Evolutionary conservation across 2,113 vertebrate species (phyloP).

Genomic region (Paratilapia polleni): DNA sequence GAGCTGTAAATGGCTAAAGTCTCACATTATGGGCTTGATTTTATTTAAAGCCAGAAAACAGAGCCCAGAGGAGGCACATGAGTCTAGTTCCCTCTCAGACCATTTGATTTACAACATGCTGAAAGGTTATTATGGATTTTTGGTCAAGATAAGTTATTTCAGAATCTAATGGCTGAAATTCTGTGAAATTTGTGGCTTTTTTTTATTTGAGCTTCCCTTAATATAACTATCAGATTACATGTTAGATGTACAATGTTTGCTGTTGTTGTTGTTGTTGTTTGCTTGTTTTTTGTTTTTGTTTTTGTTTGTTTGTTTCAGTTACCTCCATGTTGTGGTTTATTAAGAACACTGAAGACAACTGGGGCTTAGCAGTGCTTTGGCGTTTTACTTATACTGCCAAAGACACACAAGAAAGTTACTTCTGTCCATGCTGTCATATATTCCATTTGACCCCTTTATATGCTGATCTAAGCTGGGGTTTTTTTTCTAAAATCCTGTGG

Average conservation of each 20-base stretch:
- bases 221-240: background rate
- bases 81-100: background rate
- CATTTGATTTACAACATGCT: background rate
- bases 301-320: background rate
- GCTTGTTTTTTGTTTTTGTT: too few species aligned
- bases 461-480: background rate
- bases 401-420: background rate
- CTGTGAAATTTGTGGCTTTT: background rate
- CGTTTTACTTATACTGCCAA: background rate
- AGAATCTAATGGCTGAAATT: background rate
- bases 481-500: slow-evolving; percentile 3
- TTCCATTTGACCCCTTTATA: background rate
- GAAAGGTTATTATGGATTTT: slow-evolving; percentile 18
- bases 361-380: background rate
- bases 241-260: background rate
- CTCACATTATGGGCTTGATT: slow-evolving; percentile 9
- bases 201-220: background rate
- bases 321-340: background rate
- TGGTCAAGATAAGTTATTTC: slow-evolving; percentile 6
- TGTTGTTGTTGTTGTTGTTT: too few species aligned
- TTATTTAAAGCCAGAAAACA: slow-evolving; percentile 6
- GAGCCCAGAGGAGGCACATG: background rate
- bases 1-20: background rate
- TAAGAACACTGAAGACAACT: background rate
- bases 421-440: background rate